A percentile compares a stretch with the other conserved stretches of the same genome.
Evolutionary conservation across 2,797 vertebrate genomes (phyloP).

Genomic region (Pseudopleuronectes americanus): DNA sequence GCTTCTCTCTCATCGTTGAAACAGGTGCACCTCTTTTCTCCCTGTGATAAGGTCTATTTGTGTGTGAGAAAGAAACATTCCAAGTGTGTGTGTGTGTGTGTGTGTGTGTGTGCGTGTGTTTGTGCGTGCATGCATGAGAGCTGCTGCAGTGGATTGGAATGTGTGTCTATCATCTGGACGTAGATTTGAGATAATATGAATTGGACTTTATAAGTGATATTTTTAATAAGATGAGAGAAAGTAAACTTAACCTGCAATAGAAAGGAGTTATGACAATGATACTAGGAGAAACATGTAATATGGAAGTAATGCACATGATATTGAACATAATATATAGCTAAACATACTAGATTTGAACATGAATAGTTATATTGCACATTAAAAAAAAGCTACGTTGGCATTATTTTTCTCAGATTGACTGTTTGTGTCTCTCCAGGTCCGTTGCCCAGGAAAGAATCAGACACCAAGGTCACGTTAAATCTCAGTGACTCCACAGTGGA

Average conservation of each 20-base stretch:
- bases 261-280: too few relatives aligned
- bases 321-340: too few relatives aligned
- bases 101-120: neutral
- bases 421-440: conserved; percentile 74
- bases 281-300: too few relatives aligned
- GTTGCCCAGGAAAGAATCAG: conserved; percentile 72
- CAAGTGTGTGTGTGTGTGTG: neutral
- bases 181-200: too few relatives aligned
- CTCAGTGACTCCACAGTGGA: conserved; percentile 73
- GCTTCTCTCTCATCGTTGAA: conserved; percentile 77
- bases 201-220: too few relatives aligned
- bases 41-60: neutral
- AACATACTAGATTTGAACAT: too few relatives aligned
- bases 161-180: neutral
- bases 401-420: neutral
- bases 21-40: conserved; percentile 76
- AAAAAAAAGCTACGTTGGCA: too few relatives aligned
- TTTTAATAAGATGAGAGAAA: too few relatives aligned
- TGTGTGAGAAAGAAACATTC: neutral
- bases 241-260: too few relatives aligned
- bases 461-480: conserved; percentile 80
- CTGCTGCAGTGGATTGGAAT: neutral
- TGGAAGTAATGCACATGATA: too few relatives aligned
- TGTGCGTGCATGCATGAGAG: neutral
- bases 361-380: too few relatives aligned